Percentiles rank a stretch among this genome's conserved stretches.
Conservation (phyloP, 2,113 vertebrate genomes). For the Chamaetylas fuelleborni region DNA sequence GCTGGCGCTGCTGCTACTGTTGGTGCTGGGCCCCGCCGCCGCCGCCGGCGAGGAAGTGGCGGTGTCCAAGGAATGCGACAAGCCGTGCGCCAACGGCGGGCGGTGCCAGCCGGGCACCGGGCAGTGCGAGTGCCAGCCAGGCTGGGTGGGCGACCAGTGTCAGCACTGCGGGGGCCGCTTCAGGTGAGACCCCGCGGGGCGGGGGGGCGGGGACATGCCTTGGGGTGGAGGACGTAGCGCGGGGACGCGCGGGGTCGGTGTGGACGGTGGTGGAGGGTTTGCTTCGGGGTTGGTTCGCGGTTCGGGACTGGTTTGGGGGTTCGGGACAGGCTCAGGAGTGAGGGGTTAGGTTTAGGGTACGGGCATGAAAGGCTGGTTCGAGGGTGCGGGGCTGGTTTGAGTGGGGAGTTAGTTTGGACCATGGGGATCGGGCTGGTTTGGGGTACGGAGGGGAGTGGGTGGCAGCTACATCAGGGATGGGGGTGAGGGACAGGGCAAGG, state of each 20-base stretch:
- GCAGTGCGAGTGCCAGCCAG: constrained; percentile 85
- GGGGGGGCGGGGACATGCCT: background rate
- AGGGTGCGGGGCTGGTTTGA: background rate
- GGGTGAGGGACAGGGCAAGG: background rate
- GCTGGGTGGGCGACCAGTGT: constrained; percentile 96
- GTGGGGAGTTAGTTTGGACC: background rate
- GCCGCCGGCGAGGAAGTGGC: constrained; percentile 29
- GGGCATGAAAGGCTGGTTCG: background rate
- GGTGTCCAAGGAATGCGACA: constrained; percentile 88
- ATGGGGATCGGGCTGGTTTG: too few relatives aligned
- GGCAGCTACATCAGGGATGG: background rate
- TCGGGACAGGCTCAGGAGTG: too few relatives aligned
- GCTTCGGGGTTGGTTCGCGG: too few relatives aligned
- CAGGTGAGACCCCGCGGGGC: constrained; percentile 75
- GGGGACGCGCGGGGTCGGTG: too few relatives aligned
- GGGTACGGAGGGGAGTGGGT: background rate
- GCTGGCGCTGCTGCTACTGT: background rate
- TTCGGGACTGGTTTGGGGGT: too few relatives aligned
- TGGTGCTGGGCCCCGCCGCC: constrained; percentile 44
- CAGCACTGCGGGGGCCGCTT: constrained; percentile 97
- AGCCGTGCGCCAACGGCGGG: constrained; percentile 89
- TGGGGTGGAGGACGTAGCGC: too few relatives aligned
- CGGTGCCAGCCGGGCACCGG: constrained; percentile 83
- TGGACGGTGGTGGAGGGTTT: background rate
- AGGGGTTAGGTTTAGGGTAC: background rate